Conservation (phyloP, 2,888 invertebrate genomes). For the Arrhopalites spinosus region DNA sequence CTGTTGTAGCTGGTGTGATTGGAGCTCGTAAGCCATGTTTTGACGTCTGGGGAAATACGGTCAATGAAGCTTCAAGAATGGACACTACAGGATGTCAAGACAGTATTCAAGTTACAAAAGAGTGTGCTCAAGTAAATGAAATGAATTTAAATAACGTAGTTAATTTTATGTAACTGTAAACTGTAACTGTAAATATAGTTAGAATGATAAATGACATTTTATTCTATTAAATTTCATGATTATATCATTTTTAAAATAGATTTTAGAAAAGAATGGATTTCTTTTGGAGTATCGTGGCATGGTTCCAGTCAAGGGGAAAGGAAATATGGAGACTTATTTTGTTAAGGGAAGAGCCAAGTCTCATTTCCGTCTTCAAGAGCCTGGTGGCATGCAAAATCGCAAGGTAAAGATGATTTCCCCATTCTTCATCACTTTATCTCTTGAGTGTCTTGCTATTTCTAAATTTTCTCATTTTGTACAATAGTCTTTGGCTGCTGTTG, state of each 20-base stretch:
- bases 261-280: conserved; percentile 75
- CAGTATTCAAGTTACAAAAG: conserved; percentile 87
- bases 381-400: conserved; percentile 57
- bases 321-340: conserved; percentile 94
- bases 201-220: too few species aligned
- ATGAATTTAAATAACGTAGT: neutral
- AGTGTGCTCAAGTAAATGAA: conserved; percentile 66
- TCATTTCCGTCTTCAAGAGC: conserved; percentile 48
- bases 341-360: conserved; percentile 69
- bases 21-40: conserved; percentile 80
- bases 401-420: too few species aligned
- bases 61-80: conserved; percentile 96
- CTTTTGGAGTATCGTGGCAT: conserved; percentile 77
- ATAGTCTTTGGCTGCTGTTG: conserved; percentile 83
- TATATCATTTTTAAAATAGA: conserved; percentile 64
- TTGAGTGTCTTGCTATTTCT: too few species aligned
- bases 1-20: too few species aligned
- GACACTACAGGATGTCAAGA: conserved; percentile 84
- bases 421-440: too few species aligned
- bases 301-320: conserved; percentile 92
- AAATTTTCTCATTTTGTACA: too few species aligned
- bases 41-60: conserved; percentile 97
- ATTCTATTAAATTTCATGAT: too few species aligned
- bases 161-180: neutral
- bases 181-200: too few species aligned